These are phyloP conservation scores for Australoheros scitulus DNA, from an alignment of 2,113 vertebrate species.

Conservation along the genomic window DNA sequence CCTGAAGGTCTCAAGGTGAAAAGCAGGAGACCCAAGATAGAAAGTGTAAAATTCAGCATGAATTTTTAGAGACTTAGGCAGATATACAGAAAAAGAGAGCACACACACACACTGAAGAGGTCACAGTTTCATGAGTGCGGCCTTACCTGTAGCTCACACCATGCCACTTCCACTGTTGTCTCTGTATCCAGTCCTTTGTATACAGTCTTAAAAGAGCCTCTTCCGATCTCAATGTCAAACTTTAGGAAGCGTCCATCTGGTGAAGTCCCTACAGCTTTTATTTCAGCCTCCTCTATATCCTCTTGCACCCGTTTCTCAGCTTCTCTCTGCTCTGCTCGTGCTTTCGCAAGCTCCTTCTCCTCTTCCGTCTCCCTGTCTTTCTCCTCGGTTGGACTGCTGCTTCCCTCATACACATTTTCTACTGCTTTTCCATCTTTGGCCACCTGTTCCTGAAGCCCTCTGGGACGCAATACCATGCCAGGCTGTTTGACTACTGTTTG, in stretches of 20 bases:
- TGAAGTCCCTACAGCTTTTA: slow-evolving; percentile 96
- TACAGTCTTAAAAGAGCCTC: slow-evolving; percentile 98
- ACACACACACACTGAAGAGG: background rate
- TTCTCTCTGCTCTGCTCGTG: slow-evolving; percentile 80
- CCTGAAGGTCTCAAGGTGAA: background rate
- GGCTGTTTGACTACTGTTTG: slow-evolving; percentile 49
- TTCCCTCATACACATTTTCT: slow-evolving; percentile 44
- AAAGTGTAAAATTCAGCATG: background rate
- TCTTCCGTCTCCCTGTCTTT: slow-evolving; percentile 69
- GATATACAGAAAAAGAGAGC: background rate
- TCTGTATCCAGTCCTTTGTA: slow-evolving; percentile 98
- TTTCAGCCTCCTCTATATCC: slow-evolving; percentile 95
- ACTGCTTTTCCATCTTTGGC: slow-evolving; percentile 41
- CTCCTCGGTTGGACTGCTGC: slow-evolving; percentile 31
- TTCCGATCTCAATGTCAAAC: slow-evolving; percentile 97
- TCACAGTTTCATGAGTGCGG: background rate
- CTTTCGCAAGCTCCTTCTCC: slow-evolving; percentile 73
- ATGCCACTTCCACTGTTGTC: slow-evolving; percentile 97
- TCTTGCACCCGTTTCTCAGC: slow-evolving; percentile 85
- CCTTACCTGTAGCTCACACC: slow-evolving; percentile 98
- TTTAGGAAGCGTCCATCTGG: slow-evolving; percentile 96
- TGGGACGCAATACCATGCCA: slow-evolving; percentile 15
- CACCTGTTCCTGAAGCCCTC: slow-evolving; percentile 31
- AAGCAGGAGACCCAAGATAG: background rate
- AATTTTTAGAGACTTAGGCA: background rate